phyloP scores from a whole-genome alignment of 2,797 vertebrate species.

The Tadarida brasiliensis region DNA sequence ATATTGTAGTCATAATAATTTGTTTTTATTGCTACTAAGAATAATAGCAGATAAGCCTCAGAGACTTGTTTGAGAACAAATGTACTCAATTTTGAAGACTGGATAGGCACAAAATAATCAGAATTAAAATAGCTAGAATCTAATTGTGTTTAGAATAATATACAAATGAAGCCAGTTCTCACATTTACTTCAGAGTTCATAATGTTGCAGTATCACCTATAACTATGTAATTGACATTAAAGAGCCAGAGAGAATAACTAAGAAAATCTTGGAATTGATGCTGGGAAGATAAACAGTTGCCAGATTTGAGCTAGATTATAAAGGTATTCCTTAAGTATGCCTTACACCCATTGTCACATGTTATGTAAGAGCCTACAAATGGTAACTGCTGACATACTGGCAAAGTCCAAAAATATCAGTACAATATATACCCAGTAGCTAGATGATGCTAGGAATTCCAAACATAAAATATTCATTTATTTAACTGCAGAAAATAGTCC shows the following conservation, averaged over 20 bases:
- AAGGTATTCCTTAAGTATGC: neutral
- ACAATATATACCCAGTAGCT: neutral
- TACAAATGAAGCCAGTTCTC: neutral
- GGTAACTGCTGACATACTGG: neutral
- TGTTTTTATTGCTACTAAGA: slow-evolving; percentile 58
- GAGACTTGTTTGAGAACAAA: slow-evolving; percentile 40
- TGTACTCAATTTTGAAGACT: slow-evolving; percentile 22
- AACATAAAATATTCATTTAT: neutral
- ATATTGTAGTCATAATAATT: slow-evolving; percentile 52
- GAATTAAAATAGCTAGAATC: neutral
- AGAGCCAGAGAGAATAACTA: neutral
- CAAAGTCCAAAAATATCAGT: neutral
- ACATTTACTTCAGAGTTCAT: slow-evolving; percentile 46
- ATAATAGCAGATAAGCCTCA: slow-evolving; percentile 33
- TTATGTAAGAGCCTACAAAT: neutral
- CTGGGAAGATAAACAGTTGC: neutral
- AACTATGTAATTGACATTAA: slow-evolving; percentile 23
- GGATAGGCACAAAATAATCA: slow-evolving; percentile 42
- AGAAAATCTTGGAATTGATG: neutral
- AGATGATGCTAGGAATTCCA: neutral
- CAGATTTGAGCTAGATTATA: neutral
- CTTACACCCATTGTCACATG: neutral
- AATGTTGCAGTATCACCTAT: neutral
- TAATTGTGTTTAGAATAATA: slow-evolving; percentile 60
- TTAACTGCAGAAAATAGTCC: neutral